Percentiles rank a stretch among this genome's conserved stretches.
phyloP scores from a whole-genome alignment of 2,113 vertebrate species.

The Riparia riparia region DNA sequence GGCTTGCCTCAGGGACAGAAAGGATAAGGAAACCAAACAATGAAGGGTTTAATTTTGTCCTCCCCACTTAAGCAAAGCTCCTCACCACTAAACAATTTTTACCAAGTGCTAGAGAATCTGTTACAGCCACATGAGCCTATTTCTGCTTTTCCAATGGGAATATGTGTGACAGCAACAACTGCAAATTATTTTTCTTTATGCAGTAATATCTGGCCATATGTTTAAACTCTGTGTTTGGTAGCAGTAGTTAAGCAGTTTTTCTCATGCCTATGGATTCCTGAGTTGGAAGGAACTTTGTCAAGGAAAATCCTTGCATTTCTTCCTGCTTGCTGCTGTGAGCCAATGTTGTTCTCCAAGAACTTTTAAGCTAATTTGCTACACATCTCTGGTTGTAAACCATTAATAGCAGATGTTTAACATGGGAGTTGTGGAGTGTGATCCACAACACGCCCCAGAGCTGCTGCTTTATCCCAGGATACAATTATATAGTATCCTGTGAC shows the following conservation, averaged over 20 bases:
- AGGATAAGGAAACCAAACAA: not conserved
- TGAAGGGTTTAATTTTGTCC: not conserved
- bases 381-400: not conserved
- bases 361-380: not conserved
- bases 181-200: not conserved
- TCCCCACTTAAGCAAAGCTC: not conserved
- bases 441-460: not conserved
- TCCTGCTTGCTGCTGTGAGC: not conserved
- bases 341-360: not conserved
- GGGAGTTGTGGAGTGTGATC: not conserved
- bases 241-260: not conserved
- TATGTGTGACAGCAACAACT: not conserved
- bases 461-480: not conserved
- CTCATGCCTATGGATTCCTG: not conserved
- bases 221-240: not conserved
- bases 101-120: not conserved
- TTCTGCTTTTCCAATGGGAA: not conserved
- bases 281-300: not conserved
- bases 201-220: not conserved
- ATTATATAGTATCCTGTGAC: not conserved
- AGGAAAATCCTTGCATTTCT: not conserved
- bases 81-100: not conserved
- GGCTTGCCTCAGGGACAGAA: not conserved
- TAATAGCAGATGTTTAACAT: not conserved
- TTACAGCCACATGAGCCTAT: not conserved